Percentiles rank a stretch among this genome's conserved stretches.
Evolutionary conservation across 2,888 invertebrate species (phyloP).

Genomic region (Lagria hirta): DNA sequence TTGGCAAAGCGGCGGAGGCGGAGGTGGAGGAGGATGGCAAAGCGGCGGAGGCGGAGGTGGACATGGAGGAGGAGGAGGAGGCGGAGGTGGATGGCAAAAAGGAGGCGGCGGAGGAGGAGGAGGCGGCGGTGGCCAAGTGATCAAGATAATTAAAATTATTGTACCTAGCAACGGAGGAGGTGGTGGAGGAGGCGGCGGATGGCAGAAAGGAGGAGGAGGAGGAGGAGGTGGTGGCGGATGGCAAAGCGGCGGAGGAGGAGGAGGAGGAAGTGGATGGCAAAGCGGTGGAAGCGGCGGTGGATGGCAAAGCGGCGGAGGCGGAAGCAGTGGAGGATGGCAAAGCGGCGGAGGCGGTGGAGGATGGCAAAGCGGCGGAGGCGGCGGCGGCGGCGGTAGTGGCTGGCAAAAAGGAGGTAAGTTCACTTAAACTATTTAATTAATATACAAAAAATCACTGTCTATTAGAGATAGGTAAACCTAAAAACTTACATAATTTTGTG

Average conservation of each 20-base stretch:
- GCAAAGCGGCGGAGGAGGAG: constrained; percentile 11
- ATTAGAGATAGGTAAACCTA: too few relatives aligned
- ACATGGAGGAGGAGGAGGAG: constrained; percentile 1
- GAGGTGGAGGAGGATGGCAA: constrained; percentile 1
- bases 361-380: constrained; percentile 10
- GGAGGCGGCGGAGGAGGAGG: too few relatives aligned
- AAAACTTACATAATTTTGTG: too few relatives aligned
- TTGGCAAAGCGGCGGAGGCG: constrained; percentile 5
- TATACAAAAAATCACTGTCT: too few relatives aligned
- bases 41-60: neutral
- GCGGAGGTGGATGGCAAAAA: neutral
- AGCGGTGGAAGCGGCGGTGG: constrained; percentile 8
- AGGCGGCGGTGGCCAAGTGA: constrained; percentile 11
- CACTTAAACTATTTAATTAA: too few relatives aligned
- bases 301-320: constrained; percentile 3
- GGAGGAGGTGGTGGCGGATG: constrained; percentile 9
- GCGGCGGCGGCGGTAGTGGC: constrained; percentile 3
- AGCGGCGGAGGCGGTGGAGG: constrained; percentile 2
- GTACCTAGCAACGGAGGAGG: constrained; percentile 6
- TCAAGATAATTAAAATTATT: constrained; percentile 10
- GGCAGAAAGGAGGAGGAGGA: constrained; percentile 8
- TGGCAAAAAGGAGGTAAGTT: too few relatives aligned
- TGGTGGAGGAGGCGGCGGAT: constrained; percentile 11
- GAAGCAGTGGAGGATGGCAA: too few relatives aligned
- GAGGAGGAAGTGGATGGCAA: constrained; percentile 7